Conservation (phyloP, 2,797 vertebrate genomes). For the Microchirus variegatus region DNA sequence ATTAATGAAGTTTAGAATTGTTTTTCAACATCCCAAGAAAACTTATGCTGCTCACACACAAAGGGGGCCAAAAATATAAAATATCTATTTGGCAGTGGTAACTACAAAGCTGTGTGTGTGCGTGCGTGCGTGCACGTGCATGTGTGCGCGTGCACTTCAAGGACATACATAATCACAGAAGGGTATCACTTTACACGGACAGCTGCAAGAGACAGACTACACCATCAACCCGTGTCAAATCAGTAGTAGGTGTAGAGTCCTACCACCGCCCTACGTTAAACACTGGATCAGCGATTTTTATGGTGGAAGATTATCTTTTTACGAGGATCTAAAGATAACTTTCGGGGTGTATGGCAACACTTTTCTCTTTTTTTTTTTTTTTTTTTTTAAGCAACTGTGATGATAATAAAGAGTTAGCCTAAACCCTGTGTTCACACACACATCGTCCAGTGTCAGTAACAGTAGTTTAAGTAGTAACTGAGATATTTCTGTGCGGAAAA, state of each 20-base stretch:
- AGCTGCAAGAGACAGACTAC: constrained; percentile 62
- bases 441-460: too few relatives aligned
- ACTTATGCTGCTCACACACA: too few relatives aligned
- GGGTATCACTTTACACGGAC: constrained; percentile 70
- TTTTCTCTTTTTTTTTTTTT: neutral
- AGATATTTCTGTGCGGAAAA: too few relatives aligned
- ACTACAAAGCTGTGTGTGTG: neutral
- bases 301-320: neutral
- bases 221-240: constrained; percentile 29
- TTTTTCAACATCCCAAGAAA: too few relatives aligned
- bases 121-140: constrained; percentile 17
- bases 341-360: neutral
- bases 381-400: neutral
- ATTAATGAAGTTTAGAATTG: too few relatives aligned
- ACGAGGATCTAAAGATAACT: neutral
- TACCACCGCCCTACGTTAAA: too few relatives aligned
- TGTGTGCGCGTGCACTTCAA: constrained; percentile 44
- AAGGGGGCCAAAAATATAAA: too few relatives aligned
- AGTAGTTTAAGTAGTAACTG: too few relatives aligned
- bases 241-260: constrained; percentile 5
- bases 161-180: constrained; percentile 61
- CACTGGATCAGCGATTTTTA: too few relatives aligned
- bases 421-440: too few relatives aligned
- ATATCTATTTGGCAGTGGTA: too few relatives aligned
- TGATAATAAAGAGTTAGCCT: too few relatives aligned